Percentiles rank a stretch among this genome's conserved stretches.
phyloP scores from a whole-genome alignment of 2,113 vertebrate genomes.

The Nycticorax nycticorax region DNA sequence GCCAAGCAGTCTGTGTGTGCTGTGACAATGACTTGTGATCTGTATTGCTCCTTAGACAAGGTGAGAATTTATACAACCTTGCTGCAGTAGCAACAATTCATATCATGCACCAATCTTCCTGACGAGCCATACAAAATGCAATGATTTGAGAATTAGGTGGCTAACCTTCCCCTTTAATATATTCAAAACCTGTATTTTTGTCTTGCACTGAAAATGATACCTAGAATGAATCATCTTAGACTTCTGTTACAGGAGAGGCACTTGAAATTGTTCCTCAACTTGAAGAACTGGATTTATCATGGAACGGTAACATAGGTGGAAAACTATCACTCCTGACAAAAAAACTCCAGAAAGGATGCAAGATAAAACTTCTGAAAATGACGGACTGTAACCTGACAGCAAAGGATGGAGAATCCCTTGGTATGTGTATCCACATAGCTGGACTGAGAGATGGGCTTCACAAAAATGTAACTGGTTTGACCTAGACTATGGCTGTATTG shows the following conservation, averaged over 20 bases:
- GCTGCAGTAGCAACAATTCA: not conserved
- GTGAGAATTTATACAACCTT: not conserved
- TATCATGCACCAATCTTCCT: not conserved
- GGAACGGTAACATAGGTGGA: constrained; percentile 83
- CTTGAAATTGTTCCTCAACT: constrained; percentile 74
- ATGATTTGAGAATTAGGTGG: not conserved
- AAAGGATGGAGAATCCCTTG: constrained; percentile 78
- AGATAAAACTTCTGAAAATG: constrained; percentile 79
- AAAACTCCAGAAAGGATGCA: constrained; percentile 61
- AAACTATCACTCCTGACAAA: constrained; percentile 78
- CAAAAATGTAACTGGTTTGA: not conserved
- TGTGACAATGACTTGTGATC: not conserved
- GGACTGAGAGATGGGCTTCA: not conserved
- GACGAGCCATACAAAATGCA: not conserved
- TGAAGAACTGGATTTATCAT: constrained; percentile 88
- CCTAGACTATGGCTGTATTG: not conserved
- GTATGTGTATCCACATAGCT: constrained; percentile 55
- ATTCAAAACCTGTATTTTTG: not conserved
- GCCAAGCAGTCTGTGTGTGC: not conserved
- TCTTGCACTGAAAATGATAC: not conserved
- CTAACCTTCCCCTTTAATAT: not conserved
- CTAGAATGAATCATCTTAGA: not conserved
- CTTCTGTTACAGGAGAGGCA: constrained; percentile 75
- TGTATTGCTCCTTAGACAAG: not conserved
- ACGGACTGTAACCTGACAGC: constrained; percentile 81